Evolutionary conservation across 2,113 vertebrate species (phyloP).

Genomic region (Rhinoptilus africanus): DNA sequence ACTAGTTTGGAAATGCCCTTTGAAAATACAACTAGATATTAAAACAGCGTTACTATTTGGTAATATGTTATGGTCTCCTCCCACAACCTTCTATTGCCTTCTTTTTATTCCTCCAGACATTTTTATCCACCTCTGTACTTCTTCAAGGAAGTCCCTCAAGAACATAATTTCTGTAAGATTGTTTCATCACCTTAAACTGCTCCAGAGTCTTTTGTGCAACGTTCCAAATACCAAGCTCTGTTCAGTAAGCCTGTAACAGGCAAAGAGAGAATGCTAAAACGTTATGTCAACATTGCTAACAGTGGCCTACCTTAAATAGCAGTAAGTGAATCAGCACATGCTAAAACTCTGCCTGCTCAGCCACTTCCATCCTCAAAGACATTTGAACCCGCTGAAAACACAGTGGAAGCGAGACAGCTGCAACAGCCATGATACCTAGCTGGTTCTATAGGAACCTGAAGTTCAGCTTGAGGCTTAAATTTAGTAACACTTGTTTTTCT

Average conservation of each 20-base stretch:
- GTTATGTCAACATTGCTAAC: not conserved
- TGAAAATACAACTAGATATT: not conserved
- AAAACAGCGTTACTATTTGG: not conserved
- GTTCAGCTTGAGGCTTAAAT: conserved; percentile 17
- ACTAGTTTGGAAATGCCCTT: not conserved
- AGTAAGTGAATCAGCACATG: not conserved
- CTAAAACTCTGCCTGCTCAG: not conserved
- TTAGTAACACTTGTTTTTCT: conserved; percentile 18
- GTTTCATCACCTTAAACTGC: not conserved
- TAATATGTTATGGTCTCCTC: not conserved
- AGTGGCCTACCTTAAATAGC: not conserved
- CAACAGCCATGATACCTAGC: not conserved
- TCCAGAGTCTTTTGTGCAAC: not conserved
- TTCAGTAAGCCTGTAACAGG: not conserved
- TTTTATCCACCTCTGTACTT: not conserved
- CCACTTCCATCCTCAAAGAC: not conserved
- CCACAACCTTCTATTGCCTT: not conserved
- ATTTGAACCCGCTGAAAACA: not conserved
- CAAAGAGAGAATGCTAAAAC: not conserved
- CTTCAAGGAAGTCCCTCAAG: not conserved
- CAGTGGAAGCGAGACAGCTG: not conserved
- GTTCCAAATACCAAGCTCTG: not conserved
- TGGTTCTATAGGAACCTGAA: not conserved
- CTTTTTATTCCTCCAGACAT: not conserved
- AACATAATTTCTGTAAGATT: not conserved